Base-by-base conservation (phyloP, 2,888 invertebrate genomes). In the Synergus gifuensis region DNA sequence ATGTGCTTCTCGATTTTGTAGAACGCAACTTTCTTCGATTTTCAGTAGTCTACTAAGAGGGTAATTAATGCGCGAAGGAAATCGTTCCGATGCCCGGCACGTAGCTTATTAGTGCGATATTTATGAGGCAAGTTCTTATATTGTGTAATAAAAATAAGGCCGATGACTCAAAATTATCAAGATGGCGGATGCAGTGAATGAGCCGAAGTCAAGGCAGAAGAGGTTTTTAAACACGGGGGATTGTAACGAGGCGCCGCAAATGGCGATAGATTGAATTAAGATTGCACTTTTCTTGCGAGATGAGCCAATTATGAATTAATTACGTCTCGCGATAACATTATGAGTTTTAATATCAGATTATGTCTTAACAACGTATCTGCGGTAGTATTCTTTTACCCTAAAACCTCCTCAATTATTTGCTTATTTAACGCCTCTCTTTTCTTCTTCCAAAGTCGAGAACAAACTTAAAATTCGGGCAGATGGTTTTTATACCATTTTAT, bases 261-360 rank as follows among this genome's bases (percentile, higher is more conserved):
- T 88, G 89, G 90, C 90, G 90, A 91, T 91, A 91, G 91, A 92
- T 92, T 91, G 89, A 92, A 92, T 91, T 91, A 91, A 92, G 92
- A 92, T 92, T 91, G 89, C 86, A 86, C 84, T 85, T 87, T 88
- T 89, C 87, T 87, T 86, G 89, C 87, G 83, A 88, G 91, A 91
- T 90, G 89, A 89, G 90, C 91, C 91, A 91, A 92, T 92, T 91
- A 91, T 90, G 88, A 91, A 91, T 92, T 91, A 92, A 92, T 92
- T 92, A 89, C 87, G 82, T 85, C 78, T 85, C 86, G 86, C 89
- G 87, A 89, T 90, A 90, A 89, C 89, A 87, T 89, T 89, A 89
- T 88, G 89, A 86, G 86, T 86, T 90, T 91, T 90, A 91, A 91
- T 90, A 91, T 89, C 90, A 88, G 90, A 90, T 92, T 91, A 91